These are phyloP conservation scores for Gymnogyps californianus DNA, from an alignment of 2,113 vertebrate species.

Conservation along the genomic window DNA sequence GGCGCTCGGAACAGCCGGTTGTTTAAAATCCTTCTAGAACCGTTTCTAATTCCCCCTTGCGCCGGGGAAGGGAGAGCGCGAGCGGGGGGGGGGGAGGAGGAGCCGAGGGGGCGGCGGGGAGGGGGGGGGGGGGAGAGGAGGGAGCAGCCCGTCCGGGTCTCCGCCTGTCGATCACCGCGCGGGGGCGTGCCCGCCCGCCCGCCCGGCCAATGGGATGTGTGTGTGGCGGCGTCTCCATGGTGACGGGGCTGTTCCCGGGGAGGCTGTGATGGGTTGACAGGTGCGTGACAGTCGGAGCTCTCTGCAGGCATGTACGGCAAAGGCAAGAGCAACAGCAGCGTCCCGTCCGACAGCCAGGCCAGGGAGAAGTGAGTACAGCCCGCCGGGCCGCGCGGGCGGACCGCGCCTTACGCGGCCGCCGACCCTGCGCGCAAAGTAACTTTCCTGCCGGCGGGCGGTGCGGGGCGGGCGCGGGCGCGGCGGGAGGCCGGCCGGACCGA, in stretches of 20 bases:
- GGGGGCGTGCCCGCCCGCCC: constrained; percentile 72
- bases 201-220: constrained; percentile 83
- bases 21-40: constrained; percentile 89
- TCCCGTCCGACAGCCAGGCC: constrained; percentile 96
- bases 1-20: constrained; percentile 83
- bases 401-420: background rate
- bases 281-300: constrained; percentile 95
- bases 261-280: constrained; percentile 98
- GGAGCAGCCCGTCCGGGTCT: constrained; percentile 59
- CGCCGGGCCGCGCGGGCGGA: background rate
- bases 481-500: background rate
- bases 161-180: constrained; percentile 68
- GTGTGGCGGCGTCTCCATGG: constrained; percentile 89
- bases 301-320: constrained; percentile 98
- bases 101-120: constrained; percentile 12
- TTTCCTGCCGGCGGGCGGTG: constrained; percentile 28
- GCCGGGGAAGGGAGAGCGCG: constrained; percentile 69
- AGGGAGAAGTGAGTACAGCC: constrained; percentile 93
- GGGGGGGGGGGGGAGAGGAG: constrained; percentile 58
- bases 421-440: constrained; percentile 62
- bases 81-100: constrained; percentile 55
- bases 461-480: too few relatives aligned
- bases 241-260: constrained; percentile 91
- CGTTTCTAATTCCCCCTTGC: constrained; percentile 90
- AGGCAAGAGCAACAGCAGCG: constrained; percentile 93